phyloP scores from a whole-genome alignment of 1,140 invertebrate genomes.

The Macrobrachium nipponense region DNA sequence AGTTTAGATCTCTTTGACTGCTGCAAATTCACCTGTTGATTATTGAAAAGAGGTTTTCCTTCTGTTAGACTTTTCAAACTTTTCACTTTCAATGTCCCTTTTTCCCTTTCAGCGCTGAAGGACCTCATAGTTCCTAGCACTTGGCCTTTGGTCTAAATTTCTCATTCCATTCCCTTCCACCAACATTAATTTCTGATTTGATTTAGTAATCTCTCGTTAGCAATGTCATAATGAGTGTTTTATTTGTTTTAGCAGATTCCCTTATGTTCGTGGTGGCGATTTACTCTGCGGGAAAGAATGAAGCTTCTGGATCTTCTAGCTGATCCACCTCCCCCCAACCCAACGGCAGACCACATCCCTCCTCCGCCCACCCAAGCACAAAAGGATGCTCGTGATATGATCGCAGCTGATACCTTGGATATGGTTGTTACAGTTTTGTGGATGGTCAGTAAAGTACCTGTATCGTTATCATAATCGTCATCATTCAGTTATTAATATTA shows the following conservation, averaged over 20 bases:
- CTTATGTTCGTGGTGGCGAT: slow-evolving; percentile 47
- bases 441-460: slow-evolving; percentile 23
- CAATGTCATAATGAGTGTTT: not conserved
- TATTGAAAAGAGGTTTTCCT: too few relatives aligned
- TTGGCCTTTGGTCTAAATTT: too few relatives aligned
- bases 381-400: slow-evolving; percentile 26
- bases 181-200: too few relatives aligned
- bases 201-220: too few relatives aligned
- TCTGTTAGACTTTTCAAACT: too few relatives aligned
- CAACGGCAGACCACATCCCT: slow-evolving; percentile 38
- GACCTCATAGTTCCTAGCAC: too few relatives aligned
- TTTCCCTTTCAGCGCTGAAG: too few relatives aligned
- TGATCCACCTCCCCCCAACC: slow-evolving; percentile 39
- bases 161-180: too few relatives aligned
- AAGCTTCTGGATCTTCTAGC: slow-evolving; percentile 32
- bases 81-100: too few relatives aligned
- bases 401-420: slow-evolving; percentile 31
- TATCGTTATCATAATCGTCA: not conserved
- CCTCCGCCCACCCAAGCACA: slow-evolving; percentile 41
- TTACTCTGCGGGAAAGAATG: slow-evolving; percentile 40
- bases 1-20: too few relatives aligned
- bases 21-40: too few relatives aligned
- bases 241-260: not conserved
- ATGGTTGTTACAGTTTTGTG: slow-evolving; percentile 43
- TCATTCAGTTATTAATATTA: not conserved